These are phyloP conservation scores for Ladona fulva DNA, from an alignment of 1,140 invertebrate species.

Conservation along the genomic window DNA sequence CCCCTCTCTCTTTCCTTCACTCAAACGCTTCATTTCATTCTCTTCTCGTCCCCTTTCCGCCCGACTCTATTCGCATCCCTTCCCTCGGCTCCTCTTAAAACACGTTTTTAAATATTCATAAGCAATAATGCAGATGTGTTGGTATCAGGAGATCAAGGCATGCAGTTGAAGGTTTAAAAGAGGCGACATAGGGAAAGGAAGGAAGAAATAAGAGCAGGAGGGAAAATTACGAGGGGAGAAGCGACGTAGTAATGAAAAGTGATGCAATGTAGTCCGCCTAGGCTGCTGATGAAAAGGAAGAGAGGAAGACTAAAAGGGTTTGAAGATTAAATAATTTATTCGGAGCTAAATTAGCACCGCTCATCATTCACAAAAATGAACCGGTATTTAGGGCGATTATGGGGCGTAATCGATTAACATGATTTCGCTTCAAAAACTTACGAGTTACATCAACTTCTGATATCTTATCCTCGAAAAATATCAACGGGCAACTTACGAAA, in stretches of 20 bases:
- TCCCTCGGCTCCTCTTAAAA: not conserved
- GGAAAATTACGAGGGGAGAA: not conserved
- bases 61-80: not conserved
- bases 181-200: not conserved
- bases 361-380: no score
- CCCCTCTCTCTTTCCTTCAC: not conserved
- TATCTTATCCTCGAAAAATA: no score
- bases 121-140: slow-evolving; percentile 6
- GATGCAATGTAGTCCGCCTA: no score
- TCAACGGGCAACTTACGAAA: no score
- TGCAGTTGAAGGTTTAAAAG: slow-evolving; percentile 5
- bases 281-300: no score
- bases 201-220: not conserved
- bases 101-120: slow-evolving; percentile 3
- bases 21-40: not conserved
- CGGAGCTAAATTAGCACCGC: no score
- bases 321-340: no score
- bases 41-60: not conserved
- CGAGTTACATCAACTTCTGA: no score
- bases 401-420: no score
- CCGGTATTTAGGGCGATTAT: no score
- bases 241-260: not conserved
- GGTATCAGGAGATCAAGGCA: not conserved
- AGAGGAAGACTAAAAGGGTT: no score
- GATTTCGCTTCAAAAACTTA: no score